Evolutionary conservation across 2,113 vertebrate genomes (phyloP), one percentile per base, ranked within the genome.

Genomic region (Tichodroma muraria): DNA sequence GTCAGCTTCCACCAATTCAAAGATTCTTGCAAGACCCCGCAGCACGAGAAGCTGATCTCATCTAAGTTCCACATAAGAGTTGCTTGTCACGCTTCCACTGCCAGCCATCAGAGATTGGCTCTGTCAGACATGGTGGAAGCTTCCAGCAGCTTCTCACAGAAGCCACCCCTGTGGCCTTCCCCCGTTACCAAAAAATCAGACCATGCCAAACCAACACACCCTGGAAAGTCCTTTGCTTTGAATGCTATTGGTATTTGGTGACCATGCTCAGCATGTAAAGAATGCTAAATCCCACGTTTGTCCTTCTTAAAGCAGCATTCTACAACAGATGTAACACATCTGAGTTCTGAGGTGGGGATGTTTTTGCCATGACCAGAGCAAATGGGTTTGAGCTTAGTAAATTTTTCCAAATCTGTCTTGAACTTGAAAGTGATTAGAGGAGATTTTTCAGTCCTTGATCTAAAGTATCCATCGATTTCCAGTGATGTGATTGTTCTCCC

Each of bases 1-100:
- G 25, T 24, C 77, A n/a, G 18, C 8, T 45, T 54, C 15, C 40
- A 65, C 38, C 10, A 24, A 10, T 20, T 45, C 50, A 31, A 31
- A 45, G 38, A 24, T 8, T 54, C 15, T 11, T 54, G 20, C 25
- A 54, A 9, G 76, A 35, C 44, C 33, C 76, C 6, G 0, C 25
- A 45, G 38, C 3, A 3, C 4, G 1, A 42, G 38, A 30, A 4
- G 38, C 19, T 1, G 10, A 18, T 35, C 49, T 35, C 3, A 0
- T 45, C 25, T 4, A 8, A 3, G 20, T 80, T 65, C 27, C 3
- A 3, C 4, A 2, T 4, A 3, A 2, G 38, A 45, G 5, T 54
- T 9, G 6, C 37, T 72, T 10, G 5, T 15, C 38, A 1, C 45
- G 50, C 8, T 37, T 54, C 33, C 10, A 2, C 24, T 53, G 24